phyloP scores from a whole-genome alignment of 23 tunicate species.

The Corella eumyota region DNA sequence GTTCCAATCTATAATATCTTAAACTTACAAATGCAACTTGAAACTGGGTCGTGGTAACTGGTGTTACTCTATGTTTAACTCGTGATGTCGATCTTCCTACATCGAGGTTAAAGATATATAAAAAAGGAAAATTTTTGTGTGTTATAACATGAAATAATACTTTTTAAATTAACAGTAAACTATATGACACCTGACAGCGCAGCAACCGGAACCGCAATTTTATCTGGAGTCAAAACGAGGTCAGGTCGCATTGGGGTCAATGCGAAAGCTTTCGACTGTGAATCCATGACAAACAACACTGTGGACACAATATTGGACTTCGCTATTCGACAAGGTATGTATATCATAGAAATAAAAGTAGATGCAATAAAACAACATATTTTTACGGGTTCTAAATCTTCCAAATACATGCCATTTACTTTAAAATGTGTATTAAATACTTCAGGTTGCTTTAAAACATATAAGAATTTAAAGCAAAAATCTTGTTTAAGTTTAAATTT shows the following conservation, averaged over 20 bases:
- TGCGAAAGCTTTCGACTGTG: constrained; percentile 3
- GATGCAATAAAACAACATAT: not conserved
- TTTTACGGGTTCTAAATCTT: not conserved
- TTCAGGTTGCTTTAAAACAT: too few relatives aligned
- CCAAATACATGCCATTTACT: not conserved
- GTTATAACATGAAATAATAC: not conserved
- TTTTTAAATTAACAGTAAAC: constrained; percentile 31
- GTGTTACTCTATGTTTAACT: too few relatives aligned
- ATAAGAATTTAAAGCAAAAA: too few relatives aligned
- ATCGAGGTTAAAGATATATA: too few relatives aligned
- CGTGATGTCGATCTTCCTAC: too few relatives aligned
- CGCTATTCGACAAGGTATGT: constrained; percentile 18
- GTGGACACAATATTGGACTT: constrained; percentile 14
- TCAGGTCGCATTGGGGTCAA: constrained; percentile 35
- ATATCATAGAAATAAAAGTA: not conserved
- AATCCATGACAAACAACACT: not conserved
- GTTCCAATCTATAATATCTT: not conserved
- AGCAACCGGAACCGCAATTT: constrained; percentile 75
- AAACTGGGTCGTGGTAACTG: too few relatives aligned
- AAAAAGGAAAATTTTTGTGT: too few relatives aligned
- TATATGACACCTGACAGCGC: constrained; percentile 90
- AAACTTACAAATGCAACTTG: not conserved
- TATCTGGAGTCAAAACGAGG: constrained; percentile 73
- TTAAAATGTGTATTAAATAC: too few relatives aligned
- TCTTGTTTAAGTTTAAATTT: too few relatives aligned